Evolutionary conservation across 1,140 invertebrate genomes (phyloP).

Genomic region (Ectropis grisescens): DNA sequence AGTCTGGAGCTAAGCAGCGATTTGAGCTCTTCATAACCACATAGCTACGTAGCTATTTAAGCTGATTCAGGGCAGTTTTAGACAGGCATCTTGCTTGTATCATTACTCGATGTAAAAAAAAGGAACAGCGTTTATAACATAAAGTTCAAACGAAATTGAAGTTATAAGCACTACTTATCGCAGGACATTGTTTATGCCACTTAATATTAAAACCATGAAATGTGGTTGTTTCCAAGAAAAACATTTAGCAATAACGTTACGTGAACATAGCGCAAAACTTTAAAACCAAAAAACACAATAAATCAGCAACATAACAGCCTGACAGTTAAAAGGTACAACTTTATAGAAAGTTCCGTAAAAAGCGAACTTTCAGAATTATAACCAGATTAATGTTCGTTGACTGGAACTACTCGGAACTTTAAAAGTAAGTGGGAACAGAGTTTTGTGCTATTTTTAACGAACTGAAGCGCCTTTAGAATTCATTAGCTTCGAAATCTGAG

Average conservation of each 20-base stretch:
- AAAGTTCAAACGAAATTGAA: too few species aligned
- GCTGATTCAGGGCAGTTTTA: too few species aligned
- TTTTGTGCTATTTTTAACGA: conserved; percentile 61
- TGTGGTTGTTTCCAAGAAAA: too few species aligned
- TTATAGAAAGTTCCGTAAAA: conserved; percentile 19
- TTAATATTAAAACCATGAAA: too few species aligned
- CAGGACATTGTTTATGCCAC: too few species aligned
- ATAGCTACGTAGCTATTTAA: too few species aligned
- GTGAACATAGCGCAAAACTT: conserved; percentile 8
- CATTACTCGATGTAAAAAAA: too few species aligned
- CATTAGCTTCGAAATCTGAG: conserved; percentile 48
- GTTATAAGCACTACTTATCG: too few species aligned
- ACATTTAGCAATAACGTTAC: conserved; percentile 10
- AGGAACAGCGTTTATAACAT: too few species aligned
- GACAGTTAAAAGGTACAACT: conserved; percentile 12
- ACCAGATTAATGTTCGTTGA: conserved; percentile 55
- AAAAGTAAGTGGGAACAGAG: conserved; percentile 37
- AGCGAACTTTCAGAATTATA: conserved; percentile 35
- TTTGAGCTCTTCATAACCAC: too few species aligned
- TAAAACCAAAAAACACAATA: conserved; percentile 9
- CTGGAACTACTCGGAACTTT: conserved; percentile 48
- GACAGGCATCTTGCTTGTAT: too few species aligned
- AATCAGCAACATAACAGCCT: conserved; percentile 11
- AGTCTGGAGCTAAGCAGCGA: too few species aligned
- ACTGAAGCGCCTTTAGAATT: conserved; percentile 46